Base-by-base conservation (phyloP, 2,113 vertebrate species). In the Cathartes aura region DNA sequence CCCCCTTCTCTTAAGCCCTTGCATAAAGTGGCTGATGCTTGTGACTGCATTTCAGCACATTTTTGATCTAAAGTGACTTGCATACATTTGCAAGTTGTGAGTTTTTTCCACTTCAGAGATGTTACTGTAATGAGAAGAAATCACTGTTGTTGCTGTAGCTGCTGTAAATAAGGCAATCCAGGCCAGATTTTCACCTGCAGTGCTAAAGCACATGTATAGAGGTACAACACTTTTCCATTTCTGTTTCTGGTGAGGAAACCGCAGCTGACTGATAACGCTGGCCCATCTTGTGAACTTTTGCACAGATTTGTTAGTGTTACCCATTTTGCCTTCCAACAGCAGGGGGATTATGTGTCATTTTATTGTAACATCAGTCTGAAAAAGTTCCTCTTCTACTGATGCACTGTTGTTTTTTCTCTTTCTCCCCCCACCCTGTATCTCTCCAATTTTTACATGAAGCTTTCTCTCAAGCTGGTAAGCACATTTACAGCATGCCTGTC, bases 381-480 rank as follows among this genome's bases (percentile, higher is more conserved):
- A 45, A 26, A 80, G 59, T 97, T 88, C 96, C 91, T 93, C 81
- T 90, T 75, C 98, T 97, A 97, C 98, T 99, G 98, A 99, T 97
- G 87, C 93, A 72, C 95, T 96, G 91, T 98, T 97, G 76, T 98
- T 96, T 98, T 97, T 98, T 95, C 91, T 85, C 96, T 90, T 83
- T 93, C 96, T 89, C 74, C 83, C 93, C 95, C 70, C 94, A 91
- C 94, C 96, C 70, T 72, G 90, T 97, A 95, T 97, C 87, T 95
- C 98, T 98, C 94, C 98, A 95, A 98, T 98, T 98, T 97, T 98
- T 96, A 96, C 98, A 92, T 98, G 99, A 99, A 99, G 99, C 99
- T 99, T 99, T 99, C 99, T 99, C 99, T 99, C 98, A 99, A 99
- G 99, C 99, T 99, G 99, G 99, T 99, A 99, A 99, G 99, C 99